A percentile compares a stretch with the other conserved stretches of the same genome.
phyloP scores from a whole-genome alignment of 2,113 vertebrate genomes.

The Athene cunicularia region DNA sequence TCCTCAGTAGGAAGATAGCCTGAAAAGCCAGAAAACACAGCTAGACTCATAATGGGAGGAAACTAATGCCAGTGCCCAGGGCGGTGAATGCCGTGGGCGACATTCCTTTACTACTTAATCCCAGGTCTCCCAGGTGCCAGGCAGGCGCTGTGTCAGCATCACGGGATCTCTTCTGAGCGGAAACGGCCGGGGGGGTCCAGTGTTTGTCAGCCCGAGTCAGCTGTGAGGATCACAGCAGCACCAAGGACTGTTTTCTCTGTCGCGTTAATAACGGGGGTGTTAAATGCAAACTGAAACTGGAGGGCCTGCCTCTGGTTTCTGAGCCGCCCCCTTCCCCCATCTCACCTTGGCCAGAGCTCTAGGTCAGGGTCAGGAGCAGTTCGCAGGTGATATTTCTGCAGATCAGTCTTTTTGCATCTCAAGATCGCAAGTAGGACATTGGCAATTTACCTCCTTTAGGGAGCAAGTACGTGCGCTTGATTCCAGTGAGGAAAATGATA shows the following conservation, averaged over 20 bases:
- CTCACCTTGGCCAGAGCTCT: background rate
- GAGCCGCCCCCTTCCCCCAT: background rate
- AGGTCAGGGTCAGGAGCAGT: background rate
- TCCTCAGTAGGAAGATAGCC: background rate
- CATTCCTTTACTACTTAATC: background rate
- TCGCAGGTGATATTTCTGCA: background rate
- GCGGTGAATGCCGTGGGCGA: background rate
- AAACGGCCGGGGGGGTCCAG: rapidly evolving
- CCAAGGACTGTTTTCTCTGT: background rate
- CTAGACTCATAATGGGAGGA: background rate
- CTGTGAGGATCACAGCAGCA: background rate
- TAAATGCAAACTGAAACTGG: background rate
- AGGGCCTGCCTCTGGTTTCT: background rate
- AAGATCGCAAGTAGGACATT: background rate
- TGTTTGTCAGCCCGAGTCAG: background rate
- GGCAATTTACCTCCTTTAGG: background rate
- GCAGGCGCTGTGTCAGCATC: background rate
- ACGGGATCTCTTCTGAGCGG: background rate
- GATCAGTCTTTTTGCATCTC: background rate
- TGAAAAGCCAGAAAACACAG: background rate
- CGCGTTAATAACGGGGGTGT: background rate
- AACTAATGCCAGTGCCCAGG: background rate
- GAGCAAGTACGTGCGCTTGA: rapidly evolving
- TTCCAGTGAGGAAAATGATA: background rate
- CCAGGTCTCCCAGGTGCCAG: background rate